These are phyloP conservation scores for Caenorhabditis inopinata DNA, from an alignment of 1,140 invertebrate genomes.

Conservation along the genomic window DNA sequence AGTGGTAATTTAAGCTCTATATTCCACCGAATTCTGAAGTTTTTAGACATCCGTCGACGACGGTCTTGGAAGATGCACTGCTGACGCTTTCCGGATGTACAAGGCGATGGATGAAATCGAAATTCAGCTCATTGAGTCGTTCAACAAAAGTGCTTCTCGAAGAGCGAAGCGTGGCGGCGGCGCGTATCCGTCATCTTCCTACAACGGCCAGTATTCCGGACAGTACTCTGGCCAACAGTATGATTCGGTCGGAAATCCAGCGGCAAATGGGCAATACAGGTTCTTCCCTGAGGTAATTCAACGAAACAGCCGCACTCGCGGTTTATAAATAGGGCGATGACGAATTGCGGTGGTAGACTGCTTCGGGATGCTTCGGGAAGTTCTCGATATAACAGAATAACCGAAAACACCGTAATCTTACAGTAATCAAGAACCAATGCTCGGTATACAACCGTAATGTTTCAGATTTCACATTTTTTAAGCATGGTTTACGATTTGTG, in stretches of 20 bases:
- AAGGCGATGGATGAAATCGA: constrained; percentile 21
- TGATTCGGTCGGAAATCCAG: background rate
- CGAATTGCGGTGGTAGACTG: too few relatives aligned
- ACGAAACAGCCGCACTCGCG: too few relatives aligned
- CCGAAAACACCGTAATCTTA: too few relatives aligned
- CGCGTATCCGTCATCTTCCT: background rate
- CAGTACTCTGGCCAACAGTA: constrained; percentile 9
- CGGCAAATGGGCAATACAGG: background rate
- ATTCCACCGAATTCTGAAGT: too few relatives aligned
- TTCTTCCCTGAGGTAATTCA: background rate
- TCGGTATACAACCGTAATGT: too few relatives aligned
- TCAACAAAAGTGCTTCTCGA: background rate
- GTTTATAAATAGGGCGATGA: too few relatives aligned
- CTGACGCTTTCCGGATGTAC: constrained; percentile 6
- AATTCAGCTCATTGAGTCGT: background rate
- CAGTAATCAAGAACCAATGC: too few relatives aligned
- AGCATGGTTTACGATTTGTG: too few relatives aligned
- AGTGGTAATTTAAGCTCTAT: background rate
- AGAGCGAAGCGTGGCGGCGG: constrained; percentile 7
- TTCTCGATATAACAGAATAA: too few relatives aligned
- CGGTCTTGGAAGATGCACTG: background rate
- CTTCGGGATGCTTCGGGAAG: too few relatives aligned
- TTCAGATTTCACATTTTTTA: too few relatives aligned
- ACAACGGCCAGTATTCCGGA: background rate
- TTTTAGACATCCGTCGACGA: constrained; percentile 7